Percentiles rank a stretch among this genome's conserved stretches.
These are phyloP conservation scores for Scaptomyza hsui DNA, from an alignment of 1,140 invertebrate genomes.

Conservation along the genomic window DNA sequence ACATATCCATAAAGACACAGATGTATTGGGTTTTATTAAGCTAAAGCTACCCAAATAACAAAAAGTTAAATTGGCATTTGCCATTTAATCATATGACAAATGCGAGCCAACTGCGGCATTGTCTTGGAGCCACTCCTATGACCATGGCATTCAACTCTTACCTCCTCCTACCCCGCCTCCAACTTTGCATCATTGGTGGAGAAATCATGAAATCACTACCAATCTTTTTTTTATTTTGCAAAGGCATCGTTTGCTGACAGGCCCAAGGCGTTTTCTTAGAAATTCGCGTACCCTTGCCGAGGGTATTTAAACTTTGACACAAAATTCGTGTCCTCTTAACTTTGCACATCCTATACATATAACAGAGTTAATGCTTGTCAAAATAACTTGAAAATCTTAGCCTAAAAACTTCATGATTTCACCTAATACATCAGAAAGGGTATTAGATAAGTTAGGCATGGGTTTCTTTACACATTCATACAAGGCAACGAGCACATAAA, in stretches of 20 bases:
- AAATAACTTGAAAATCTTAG: not conserved
- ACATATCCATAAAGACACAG: not conserved
- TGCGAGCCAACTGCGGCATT: slow-evolving; percentile 13
- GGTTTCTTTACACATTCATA: slow-evolving; percentile 13
- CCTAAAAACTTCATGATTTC: no score
- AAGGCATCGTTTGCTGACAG: slow-evolving; percentile 6
- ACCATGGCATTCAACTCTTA: not conserved
- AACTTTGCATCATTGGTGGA: not conserved
- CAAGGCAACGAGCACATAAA: slow-evolving; percentile 20
- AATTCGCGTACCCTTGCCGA: not conserved
- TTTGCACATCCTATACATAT: not conserved
- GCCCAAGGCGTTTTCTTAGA: slow-evolving; percentile 22
- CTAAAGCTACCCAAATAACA: not conserved
- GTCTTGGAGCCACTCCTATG: not conserved
- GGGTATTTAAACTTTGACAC: not conserved
- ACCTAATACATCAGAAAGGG: not conserved
- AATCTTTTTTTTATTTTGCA: slow-evolving; percentile 19
- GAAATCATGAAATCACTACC: slow-evolving; percentile 24
- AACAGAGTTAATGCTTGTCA: no score
- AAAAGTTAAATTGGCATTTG: slow-evolving; percentile 37
- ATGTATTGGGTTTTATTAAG: not conserved
- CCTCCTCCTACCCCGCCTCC: no score
- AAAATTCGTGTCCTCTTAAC: not conserved
- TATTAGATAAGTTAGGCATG: not conserved
- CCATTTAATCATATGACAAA: slow-evolving; percentile 29